Evolutionary conservation across 2,797 vertebrate species (phyloP), one percentile per base, ranked within the genome.

Genomic region (Gambelia wislizenii): DNA sequence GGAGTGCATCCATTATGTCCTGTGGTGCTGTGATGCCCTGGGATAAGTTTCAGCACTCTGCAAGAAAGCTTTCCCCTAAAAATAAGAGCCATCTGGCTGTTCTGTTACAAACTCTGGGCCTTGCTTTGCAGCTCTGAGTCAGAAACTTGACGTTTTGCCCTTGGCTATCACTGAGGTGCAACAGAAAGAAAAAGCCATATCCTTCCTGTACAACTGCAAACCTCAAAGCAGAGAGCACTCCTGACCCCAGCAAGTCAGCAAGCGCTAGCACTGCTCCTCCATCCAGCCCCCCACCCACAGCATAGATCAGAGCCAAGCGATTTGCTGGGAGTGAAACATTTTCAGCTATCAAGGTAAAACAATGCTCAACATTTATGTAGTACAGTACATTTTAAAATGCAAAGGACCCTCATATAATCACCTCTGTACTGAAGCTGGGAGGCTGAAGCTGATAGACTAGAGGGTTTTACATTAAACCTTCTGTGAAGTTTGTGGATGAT

Each of bases 151-250:
- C 56, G 78, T 82, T 67, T 67, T 88, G 54, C 59, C 89, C 69
- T 89, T 18, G 9, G 76, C 78, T 85, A 64, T 72, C 75, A 27
- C 1, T 25, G 14, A 49, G 87, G 12, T 2, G 10, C 61, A 30
- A 75, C 76, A 88, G 91, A 91, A 89, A 79, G 0, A 1, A 88
- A n/a, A 84, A 87, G 6, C 89, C 79, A 7, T 20, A 59, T 87
- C 33, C 49, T 91, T 87, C 27, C 59, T 90, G 88, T 61, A 61
- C 80, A 93, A 42, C 82, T 0, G 33, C 84, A 93, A 94, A 49
- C 84, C 88, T 76, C 91, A 91, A 85, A 86, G 14, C 3, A 0
- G 0, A 0, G 0, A 0, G 74, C 49, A 25, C 72, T 56, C 0
- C 0, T 88, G 90, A 92, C 92, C 87, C 93, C 86, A 84, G 2